These are phyloP conservation scores for Brachymystax lenok DNA, from an alignment of 2,797 vertebrate species.

Conservation along the genomic window DNA sequence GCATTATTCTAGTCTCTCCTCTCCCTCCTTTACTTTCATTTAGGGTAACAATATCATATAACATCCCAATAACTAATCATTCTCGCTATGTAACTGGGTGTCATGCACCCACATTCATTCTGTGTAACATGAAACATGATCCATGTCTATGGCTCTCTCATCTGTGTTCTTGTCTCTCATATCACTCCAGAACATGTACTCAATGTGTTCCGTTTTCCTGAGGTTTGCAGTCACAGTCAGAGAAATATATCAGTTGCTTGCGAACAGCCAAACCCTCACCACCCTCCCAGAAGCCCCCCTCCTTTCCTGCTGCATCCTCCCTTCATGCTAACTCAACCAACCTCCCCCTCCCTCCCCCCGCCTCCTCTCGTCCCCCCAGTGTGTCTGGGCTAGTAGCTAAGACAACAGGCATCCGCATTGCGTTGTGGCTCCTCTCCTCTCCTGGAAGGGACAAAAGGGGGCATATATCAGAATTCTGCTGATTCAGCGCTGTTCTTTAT, in stretches of 20 bases:
- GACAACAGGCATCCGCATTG: conserved; percentile 81
- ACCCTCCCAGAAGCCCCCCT: conserved; percentile 16
- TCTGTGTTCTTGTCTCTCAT: not conserved
- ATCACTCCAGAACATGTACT: not conserved
- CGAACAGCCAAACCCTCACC: conserved; percentile 41
- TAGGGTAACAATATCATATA: not conserved
- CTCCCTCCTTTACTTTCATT: not conserved
- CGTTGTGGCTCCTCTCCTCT: conserved; percentile 66
- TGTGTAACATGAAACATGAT: not conserved
- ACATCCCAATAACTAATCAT: too few species aligned
- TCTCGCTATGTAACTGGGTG: not conserved
- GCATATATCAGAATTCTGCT: conserved; percentile 71
- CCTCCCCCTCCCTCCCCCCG: not conserved
- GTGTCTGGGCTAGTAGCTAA: conserved; percentile 70
- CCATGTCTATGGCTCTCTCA: not conserved
- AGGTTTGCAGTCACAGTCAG: not conserved
- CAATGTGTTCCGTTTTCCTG: not conserved
- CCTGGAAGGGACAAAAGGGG: conserved; percentile 23
- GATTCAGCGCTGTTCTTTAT: conserved; percentile 68
- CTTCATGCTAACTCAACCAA: conserved; percentile 9
- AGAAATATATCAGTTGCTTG: not conserved
- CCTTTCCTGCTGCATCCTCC: conserved; percentile 6
- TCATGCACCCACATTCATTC: not conserved
- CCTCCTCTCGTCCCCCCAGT: conserved; percentile 20
- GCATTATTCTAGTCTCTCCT: too few species aligned